These are phyloP conservation scores for Gonatopus flavifemur DNA, from an alignment of 1,140 invertebrate genomes.

Conservation along the genomic window DNA sequence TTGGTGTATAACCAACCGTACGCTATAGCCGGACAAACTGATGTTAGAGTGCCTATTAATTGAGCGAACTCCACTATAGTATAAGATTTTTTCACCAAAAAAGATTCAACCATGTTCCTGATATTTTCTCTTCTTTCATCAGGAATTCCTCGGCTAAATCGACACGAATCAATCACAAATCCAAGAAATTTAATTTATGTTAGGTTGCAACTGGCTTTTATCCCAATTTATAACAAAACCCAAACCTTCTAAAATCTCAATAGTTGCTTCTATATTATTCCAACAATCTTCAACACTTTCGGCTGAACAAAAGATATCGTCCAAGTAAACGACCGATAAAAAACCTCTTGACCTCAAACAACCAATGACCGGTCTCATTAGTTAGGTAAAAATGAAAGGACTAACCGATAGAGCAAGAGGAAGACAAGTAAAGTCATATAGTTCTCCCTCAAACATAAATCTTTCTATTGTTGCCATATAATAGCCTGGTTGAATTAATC, in stretches of 20 bases:
- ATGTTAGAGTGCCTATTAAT: slow-evolving; percentile 23
- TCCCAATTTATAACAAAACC: too few species aligned
- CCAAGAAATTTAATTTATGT: slow-evolving; percentile 15
- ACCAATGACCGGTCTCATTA: slow-evolving; percentile 20
- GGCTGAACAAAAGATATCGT: slow-evolving; percentile 8
- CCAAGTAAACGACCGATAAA: too few species aligned
- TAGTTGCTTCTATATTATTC: slow-evolving; percentile 3
- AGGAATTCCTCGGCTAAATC: slow-evolving; percentile 10
- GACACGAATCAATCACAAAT: slow-evolving; percentile 20
- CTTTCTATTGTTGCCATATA: slow-evolving; percentile 10
- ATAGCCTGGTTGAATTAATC: neutral
- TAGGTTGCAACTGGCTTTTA: too few species aligned
- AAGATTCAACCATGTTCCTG: neutral
- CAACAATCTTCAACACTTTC: slow-evolving; percentile 4
- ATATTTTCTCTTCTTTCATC: too few species aligned
- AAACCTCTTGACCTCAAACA: slow-evolving; percentile 5
- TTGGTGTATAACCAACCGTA: slow-evolving; percentile 31
- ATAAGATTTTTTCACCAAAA: neutral
- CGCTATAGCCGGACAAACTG: too few species aligned
- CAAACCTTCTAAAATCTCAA: slow-evolving; percentile 15
- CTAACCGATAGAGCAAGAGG: slow-evolving; percentile 21
- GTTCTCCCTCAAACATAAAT: slow-evolving; percentile 13
- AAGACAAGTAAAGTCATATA: too few species aligned
- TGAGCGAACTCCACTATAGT: slow-evolving; percentile 29
- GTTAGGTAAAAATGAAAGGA: slow-evolving; percentile 26